These are phyloP conservation scores for Sorex araneus DNA, from an alignment of 2,113 vertebrate species.

Conservation along the genomic window DNA sequence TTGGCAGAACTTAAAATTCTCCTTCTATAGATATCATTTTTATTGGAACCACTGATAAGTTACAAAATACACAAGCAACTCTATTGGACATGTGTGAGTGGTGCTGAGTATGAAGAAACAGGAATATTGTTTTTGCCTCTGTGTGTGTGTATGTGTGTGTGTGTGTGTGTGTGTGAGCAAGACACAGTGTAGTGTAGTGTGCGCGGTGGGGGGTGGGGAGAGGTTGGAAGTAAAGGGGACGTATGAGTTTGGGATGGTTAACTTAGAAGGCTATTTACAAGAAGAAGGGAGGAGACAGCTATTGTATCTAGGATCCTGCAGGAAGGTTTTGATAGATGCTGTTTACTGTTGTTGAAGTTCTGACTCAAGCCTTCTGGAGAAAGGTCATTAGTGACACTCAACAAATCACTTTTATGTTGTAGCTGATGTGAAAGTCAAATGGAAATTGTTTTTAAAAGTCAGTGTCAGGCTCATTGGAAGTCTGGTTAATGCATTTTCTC, in stretches of 20 bases:
- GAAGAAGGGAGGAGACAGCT: neutral
- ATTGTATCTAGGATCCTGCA: neutral
- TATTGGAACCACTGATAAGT: constrained; percentile 7
- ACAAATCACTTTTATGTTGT: constrained; percentile 82
- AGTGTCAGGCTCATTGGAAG: constrained; percentile 38
- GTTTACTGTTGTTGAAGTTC: constrained; percentile 65
- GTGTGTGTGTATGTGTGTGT: neutral
- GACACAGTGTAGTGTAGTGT: no score
- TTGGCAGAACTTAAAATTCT: neutral
- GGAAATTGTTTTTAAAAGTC: constrained; percentile 81
- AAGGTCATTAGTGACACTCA: constrained; percentile 77
- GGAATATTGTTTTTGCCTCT: no score
- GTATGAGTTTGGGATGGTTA: neutral
- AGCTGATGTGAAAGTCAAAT: constrained; percentile 71
- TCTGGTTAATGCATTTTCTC: constrained; percentile 66
- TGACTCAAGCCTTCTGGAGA: constrained; percentile 75
- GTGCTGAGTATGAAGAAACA: no score
- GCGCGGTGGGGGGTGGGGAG: neutral
- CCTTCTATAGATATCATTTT: constrained; percentile 37
- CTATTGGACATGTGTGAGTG: neutral
- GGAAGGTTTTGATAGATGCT: constrained; percentile 76
- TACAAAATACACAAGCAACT: neutral
- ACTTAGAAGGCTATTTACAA: constrained; percentile 26
- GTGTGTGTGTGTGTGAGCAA: no score
- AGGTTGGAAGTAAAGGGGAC: no score